phyloP scores from a whole-genome alignment of 1,140 invertebrate species.

The Papilio polytes region DNA sequence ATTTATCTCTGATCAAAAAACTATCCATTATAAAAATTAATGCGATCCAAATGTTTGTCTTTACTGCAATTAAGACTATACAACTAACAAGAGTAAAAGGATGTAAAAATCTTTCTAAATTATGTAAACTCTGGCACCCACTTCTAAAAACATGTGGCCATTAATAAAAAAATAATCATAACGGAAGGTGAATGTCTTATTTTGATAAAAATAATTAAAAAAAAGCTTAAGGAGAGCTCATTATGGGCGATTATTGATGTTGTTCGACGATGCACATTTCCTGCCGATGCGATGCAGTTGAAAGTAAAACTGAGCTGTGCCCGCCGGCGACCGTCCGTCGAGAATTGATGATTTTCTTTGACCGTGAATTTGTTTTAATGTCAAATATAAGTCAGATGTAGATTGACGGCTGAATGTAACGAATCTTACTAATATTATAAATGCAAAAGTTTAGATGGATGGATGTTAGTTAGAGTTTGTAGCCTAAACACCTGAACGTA shows the following conservation, averaged over 20 bases:
- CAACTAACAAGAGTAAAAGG: not conserved
- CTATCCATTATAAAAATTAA: not conserved
- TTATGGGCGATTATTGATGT: slow-evolving; percentile 16
- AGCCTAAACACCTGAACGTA: too few relatives aligned
- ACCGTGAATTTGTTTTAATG: slow-evolving; percentile 10
- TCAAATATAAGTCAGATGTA: not conserved
- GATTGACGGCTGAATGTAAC: not conserved
- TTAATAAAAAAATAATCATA: not conserved
- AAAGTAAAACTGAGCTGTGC: not conserved
- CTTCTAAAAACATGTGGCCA: not conserved
- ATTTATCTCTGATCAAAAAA: too few relatives aligned
- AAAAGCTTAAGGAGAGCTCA: too few relatives aligned
- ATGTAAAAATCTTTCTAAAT: not conserved
- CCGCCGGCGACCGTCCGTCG: not conserved
- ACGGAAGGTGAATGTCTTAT: slow-evolving; percentile 20
- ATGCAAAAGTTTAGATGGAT: too few relatives aligned
- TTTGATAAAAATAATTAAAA: slow-evolving; percentile 17
- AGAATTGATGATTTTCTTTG: slow-evolving; percentile 10
- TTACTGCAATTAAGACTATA: not conserved
- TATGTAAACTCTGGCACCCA: not conserved
- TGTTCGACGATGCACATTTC: slow-evolving; percentile 12
- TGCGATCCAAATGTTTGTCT: not conserved
- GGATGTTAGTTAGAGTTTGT: too few relatives aligned
- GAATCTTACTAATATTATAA: not conserved
- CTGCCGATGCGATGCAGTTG: slow-evolving; percentile 11